Percentiles rank a stretch among this genome's conserved stretches.
Conservation (phyloP, 2,888 invertebrate genomes). For the Trissolcus japonicus region DNA sequence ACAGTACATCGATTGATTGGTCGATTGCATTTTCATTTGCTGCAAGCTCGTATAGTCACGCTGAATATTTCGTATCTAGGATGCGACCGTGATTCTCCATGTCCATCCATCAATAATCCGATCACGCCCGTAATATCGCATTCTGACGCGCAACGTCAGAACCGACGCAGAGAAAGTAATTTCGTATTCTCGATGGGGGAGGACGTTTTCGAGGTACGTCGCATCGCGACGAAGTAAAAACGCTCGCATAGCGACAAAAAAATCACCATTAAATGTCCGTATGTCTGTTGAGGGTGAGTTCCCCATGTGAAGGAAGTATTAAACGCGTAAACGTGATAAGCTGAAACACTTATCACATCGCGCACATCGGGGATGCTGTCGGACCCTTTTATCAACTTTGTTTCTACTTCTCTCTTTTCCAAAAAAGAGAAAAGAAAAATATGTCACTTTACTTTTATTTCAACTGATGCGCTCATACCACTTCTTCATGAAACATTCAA, state of each 20-base stretch:
- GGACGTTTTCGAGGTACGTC: slow-evolving; percentile 58
- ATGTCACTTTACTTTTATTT: too few species aligned
- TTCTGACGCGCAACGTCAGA: slow-evolving; percentile 56
- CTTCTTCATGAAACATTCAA: too few species aligned
- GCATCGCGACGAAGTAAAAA: slow-evolving; percentile 63
- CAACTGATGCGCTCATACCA: too few species aligned
- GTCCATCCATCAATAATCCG: slow-evolving; percentile 60
- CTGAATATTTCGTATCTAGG: slow-evolving; percentile 54
- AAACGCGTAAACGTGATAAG: slow-evolving; percentile 73
- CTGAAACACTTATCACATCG: slow-evolving; percentile 68
- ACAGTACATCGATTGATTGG: slow-evolving; percentile 50
- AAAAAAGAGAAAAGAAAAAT: neutral
- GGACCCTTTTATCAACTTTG: slow-evolving; percentile 24
- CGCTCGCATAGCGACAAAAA: slow-evolving; percentile 66
- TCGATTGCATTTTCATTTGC: slow-evolving; percentile 54
- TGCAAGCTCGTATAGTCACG: slow-evolving; percentile 49
- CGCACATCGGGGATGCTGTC: slow-evolving; percentile 46
- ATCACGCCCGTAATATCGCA: slow-evolving; percentile 61
- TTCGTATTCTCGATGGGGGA: slow-evolving; percentile 59
- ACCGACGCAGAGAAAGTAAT: slow-evolving; percentile 58
- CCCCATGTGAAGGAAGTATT: slow-evolving; percentile 63
- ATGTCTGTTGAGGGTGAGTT: slow-evolving; percentile 67
- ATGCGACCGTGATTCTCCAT: slow-evolving; percentile 54
- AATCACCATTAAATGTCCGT: slow-evolving; percentile 72
- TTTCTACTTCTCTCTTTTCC: slow-evolving; percentile 14